Evolutionary conservation across 2,888 invertebrate species (phyloP), one percentile per base, ranked within the genome.

Genomic region (Drosophila vallismaia): DNA sequence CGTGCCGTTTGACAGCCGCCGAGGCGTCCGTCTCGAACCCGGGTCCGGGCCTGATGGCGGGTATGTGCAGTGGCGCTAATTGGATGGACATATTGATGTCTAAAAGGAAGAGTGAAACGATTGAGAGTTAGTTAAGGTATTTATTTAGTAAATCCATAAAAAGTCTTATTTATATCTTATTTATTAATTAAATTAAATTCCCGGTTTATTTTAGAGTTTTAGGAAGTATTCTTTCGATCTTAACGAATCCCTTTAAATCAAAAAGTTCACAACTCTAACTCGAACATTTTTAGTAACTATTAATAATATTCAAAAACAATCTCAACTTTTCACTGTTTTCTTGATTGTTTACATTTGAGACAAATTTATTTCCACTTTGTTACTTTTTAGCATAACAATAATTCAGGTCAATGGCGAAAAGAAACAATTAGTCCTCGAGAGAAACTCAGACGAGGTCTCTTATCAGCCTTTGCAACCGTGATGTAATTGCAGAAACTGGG

Each of bases 51-150:
- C 97, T 94, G 92, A 97, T 97, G 89, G 97, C 97, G 78, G 97
- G 97, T 92, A 97, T 97, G 93, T 97, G 97, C 75, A 97, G 93
- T 68, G 95, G 95, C 74, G 96, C 96, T 91, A 90, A 88, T 89
- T 91, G 90, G 77, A 92, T 89, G 79, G 70, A 95, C 94, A 68
- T 95, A 94, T 92, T 95, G 91, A 74, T 54, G 85, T 71, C 38
- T 52, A 40, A 48, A 70, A 66, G 26, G 36, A 56, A 53, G n/a
- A 38, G 33, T 9, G 10, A 5, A 24, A 1, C 19, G 3, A 60
- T 45, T 33, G 8, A 24, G 42, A 19, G 10, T 2, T 46, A 1
- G 8, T n/a, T 38, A 40, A 50, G 36, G 6, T 10, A 29, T 53
- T 31, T 10, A 19, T 6, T 14, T 7, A n/a, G 9, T 5, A 29